Evolutionary conservation across 1,140 invertebrate species (phyloP).

Genomic region (Antheraea pernyi): DNA sequence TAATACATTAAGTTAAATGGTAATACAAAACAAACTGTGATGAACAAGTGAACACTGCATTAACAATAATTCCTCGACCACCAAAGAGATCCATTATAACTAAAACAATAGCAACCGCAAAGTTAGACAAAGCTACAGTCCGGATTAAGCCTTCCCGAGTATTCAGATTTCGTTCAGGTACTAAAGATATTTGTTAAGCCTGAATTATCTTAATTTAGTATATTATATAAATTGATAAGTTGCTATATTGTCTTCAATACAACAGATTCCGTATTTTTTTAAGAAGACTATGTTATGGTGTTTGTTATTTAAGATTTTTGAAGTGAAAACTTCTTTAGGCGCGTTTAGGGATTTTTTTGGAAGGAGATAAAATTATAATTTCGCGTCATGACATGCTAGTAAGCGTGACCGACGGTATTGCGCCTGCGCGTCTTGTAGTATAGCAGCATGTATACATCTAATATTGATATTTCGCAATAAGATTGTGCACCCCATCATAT

Average conservation of each 20-base stretch:
- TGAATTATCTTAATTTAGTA: background rate
- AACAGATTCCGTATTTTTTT: no score
- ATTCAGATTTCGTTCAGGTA: conserved; percentile 27
- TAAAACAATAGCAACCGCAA: conserved; percentile 51
- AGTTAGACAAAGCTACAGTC: conserved; percentile 48
- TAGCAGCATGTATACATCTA: no score
- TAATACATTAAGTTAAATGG: background rate
- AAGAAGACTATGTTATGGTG: no score
- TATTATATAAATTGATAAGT: background rate
- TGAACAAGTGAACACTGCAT: background rate
- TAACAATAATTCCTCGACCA: background rate
- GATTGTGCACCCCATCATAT: no score
- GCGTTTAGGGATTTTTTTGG: no score
- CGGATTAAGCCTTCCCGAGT: conserved; percentile 46
- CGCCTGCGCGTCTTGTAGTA: no score
- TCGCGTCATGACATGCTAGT: no score
- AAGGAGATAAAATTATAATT: no score
- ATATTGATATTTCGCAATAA: no score
- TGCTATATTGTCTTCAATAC: background rate
- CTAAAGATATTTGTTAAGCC: background rate
- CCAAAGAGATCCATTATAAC: conserved; percentile 52
- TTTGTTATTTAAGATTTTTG: no score
- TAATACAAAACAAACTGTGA: background rate
- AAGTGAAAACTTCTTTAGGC: no score
- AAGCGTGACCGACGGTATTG: no score